These are phyloP conservation scores for Tympanoctomys barrerae DNA, from an alignment of 2,797 vertebrate genomes.

Conservation along the genomic window DNA sequence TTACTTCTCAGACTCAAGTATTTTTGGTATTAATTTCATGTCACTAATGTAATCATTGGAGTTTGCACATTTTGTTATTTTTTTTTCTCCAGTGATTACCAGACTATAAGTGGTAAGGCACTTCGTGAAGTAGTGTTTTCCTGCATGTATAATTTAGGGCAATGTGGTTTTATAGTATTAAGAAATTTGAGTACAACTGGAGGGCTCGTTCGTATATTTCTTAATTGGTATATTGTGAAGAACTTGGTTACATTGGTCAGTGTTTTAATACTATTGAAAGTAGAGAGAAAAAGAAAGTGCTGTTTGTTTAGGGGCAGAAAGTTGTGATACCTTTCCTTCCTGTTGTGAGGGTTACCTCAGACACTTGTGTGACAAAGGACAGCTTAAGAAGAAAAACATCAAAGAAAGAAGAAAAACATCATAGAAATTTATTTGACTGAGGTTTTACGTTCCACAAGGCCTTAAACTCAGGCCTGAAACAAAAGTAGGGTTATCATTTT, in stretches of 20 bases:
- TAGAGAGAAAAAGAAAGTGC: background rate
- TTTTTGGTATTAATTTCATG: constrained; percentile 72
- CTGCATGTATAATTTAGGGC: background rate
- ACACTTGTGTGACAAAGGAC: background rate
- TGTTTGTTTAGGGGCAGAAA: background rate
- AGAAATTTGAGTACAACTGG: constrained; percentile 14
- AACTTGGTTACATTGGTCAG: background rate
- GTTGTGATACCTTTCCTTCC: background rate
- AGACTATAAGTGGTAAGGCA: background rate
- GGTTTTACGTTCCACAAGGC: background rate
- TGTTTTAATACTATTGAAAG: constrained; percentile 33
- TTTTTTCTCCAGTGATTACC: constrained; percentile 52
- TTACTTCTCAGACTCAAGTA: constrained; percentile 56
- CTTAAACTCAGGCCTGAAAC: background rate
- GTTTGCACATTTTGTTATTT: constrained; percentile 30
- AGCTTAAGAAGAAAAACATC: background rate
- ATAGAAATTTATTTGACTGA: background rate
- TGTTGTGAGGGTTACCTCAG: background rate
- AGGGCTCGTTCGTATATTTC: background rate
- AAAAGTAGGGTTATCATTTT: too few relatives aligned
- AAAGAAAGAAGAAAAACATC: background rate
- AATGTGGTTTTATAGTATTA: background rate
- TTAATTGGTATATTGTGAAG: background rate
- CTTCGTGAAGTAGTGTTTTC: background rate
- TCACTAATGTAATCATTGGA: constrained; percentile 53